Evolutionary conservation across 2,113 vertebrate species (phyloP).

Genomic region (Nothoprocta perdicaria): DNA sequence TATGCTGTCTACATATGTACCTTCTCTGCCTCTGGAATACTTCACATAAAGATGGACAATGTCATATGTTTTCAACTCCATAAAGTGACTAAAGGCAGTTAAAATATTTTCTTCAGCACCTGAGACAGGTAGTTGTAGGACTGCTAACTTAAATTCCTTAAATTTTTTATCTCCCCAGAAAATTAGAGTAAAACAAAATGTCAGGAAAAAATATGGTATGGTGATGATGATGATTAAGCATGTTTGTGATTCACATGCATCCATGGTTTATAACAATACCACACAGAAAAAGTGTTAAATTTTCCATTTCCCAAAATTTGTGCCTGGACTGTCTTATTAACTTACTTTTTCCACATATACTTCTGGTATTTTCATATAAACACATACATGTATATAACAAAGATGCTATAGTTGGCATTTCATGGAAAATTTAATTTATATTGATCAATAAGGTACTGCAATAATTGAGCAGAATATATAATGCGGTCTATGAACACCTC

Average conservation of each 20-base stretch:
- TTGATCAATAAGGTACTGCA: not conserved
- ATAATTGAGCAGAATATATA: not conserved
- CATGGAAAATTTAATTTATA: not conserved
- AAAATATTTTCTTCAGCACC: not conserved
- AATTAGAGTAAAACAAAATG: not conserved
- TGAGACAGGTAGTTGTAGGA: not conserved
- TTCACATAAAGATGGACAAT: not conserved
- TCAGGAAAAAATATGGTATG: not conserved
- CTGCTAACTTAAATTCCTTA: not conserved
- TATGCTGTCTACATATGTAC: not conserved
- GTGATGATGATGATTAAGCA: not conserved
- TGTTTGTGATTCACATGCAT: not conserved
- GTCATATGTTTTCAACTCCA: not conserved
- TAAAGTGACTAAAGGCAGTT: not conserved
- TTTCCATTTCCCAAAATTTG: not conserved
- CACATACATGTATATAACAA: not conserved
- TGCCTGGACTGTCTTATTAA: not conserved
- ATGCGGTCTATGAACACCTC: not conserved
- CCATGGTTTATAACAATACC: not conserved
- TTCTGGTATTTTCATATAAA: not conserved
- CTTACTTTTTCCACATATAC: not conserved
- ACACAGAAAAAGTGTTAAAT: not conserved
- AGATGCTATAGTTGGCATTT: not conserved
- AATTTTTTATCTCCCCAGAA: not conserved
- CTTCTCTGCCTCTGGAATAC: not conserved